Conservation (phyloP, 2,888 invertebrate species). For the Drosophila nigricruria region DNA sequence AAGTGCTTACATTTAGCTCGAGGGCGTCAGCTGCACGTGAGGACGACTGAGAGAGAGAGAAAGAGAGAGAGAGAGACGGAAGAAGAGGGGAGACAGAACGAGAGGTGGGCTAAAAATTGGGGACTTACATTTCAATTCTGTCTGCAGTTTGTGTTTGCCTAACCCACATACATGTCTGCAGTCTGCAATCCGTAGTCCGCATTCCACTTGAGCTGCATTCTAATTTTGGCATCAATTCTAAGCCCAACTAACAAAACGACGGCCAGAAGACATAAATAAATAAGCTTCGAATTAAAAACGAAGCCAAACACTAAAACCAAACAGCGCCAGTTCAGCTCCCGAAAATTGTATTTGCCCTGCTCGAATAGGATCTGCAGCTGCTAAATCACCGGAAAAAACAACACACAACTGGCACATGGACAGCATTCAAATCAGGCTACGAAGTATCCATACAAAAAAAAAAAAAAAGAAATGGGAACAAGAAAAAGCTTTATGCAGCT, state of each 20-base stretch:
- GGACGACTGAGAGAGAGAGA: neutral
- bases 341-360: conserved; percentile 17
- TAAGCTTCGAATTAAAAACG: conserved; percentile 62
- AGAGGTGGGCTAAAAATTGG: conserved; percentile 16
- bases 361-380: conserved; percentile 44
- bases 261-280: conserved; percentile 73
- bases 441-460: neutral
- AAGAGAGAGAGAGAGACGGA: neutral
- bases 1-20: conserved; percentile 71
- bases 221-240: conserved; percentile 73
- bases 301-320: conserved; percentile 52
- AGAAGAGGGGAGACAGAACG: neutral
- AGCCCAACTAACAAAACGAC: conserved; percentile 35
- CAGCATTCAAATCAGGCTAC: conserved; percentile 69
- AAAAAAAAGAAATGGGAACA: neutral
- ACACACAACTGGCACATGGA: conserved; percentile 52
- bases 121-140: conserved; percentile 38
- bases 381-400: conserved; percentile 77
- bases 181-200: conserved; percentile 36
- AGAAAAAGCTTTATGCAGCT: conserved; percentile 39
- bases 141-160: conserved; percentile 59
- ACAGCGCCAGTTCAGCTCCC: neutral
- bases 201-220: conserved; percentile 76
- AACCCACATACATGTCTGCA: conserved; percentile 48
- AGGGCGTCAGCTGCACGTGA: conserved; percentile 37